Percentiles rank a stretch among this genome's conserved stretches.
These are phyloP conservation scores for Helarctos malayanus DNA, from an alignment of 2,797 vertebrate species.

Conservation along the genomic window DNA sequence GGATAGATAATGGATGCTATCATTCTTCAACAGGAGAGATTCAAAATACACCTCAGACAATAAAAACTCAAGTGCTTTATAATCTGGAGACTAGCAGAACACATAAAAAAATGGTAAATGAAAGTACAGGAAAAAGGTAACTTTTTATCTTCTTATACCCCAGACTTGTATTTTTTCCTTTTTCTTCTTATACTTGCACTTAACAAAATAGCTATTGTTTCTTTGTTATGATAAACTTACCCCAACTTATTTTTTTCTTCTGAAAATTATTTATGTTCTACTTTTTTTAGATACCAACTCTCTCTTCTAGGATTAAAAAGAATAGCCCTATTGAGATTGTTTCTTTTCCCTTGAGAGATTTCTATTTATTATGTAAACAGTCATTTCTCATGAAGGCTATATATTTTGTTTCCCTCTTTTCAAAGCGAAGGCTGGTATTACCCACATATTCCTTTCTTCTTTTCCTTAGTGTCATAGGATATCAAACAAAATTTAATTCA, in stretches of 20 bases:
- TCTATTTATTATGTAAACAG: not conserved
- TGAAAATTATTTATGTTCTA: not conserved
- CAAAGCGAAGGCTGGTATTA: not conserved
- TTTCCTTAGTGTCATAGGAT: constrained; percentile 87
- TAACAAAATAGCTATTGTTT: not conserved
- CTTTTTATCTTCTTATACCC: not conserved
- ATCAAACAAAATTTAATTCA: constrained; percentile 91
- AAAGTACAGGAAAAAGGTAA: not conserved
- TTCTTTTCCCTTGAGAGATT: not conserved
- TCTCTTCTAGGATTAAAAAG: not conserved
- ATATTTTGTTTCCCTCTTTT: constrained; percentile 18
- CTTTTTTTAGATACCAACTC: constrained; percentile 25
- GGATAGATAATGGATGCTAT: not conserved
- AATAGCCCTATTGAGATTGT: not conserved
- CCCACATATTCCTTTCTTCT: not conserved
- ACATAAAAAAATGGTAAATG: not conserved
- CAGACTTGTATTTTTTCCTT: not conserved
- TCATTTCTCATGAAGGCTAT: not conserved
- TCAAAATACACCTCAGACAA: not conserved
- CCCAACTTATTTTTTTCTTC: not conserved
- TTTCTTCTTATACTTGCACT: not conserved
- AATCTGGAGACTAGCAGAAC: constrained; percentile 29
- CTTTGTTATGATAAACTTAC: not conserved
- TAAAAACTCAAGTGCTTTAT: not conserved
- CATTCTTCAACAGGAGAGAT: not conserved